Evolutionary conservation across 2,797 vertebrate genomes (phyloP).

Genomic region (Psittacula derbiana): DNA sequence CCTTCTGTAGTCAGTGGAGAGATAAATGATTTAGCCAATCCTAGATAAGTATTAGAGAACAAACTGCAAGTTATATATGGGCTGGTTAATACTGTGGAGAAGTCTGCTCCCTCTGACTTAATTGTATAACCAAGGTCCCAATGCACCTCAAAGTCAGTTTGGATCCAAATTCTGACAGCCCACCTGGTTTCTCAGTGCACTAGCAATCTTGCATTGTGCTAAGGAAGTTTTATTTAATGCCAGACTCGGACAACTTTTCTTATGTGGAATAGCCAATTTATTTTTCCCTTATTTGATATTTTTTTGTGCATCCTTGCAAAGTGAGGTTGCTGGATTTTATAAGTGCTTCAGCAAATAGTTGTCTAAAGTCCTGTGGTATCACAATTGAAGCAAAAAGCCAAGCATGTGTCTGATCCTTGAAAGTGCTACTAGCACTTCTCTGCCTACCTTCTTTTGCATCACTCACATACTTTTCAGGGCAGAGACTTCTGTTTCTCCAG

Average conservation of each 20-base stretch:
- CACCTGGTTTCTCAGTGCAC: neutral
- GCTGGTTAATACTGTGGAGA: neutral
- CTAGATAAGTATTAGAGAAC: neutral
- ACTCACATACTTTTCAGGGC: constrained; percentile 20
- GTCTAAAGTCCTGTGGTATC: neutral
- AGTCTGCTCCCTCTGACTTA: neutral
- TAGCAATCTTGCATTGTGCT: neutral
- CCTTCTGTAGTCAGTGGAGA: neutral
- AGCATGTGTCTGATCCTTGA: neutral
- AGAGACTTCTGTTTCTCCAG: neutral
- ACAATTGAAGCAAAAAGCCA: neutral
- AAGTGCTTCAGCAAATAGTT: neutral
- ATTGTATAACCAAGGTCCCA: neutral
- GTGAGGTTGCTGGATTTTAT: constrained; percentile 13
- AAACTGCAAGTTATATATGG: neutral
- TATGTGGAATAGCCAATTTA: neutral
- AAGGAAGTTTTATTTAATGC: neutral
- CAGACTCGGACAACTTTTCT: neutral
- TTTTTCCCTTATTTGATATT: neutral
- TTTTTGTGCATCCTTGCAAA: neutral
- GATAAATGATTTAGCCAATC: neutral
- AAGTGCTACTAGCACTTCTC: neutral
- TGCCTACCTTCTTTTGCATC: neutral
- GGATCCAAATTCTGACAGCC: neutral
- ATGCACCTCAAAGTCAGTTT: neutral